Base-by-base conservation (phyloP, 2,888 invertebrate genomes). In the Tupiocoris notatus region DNA sequence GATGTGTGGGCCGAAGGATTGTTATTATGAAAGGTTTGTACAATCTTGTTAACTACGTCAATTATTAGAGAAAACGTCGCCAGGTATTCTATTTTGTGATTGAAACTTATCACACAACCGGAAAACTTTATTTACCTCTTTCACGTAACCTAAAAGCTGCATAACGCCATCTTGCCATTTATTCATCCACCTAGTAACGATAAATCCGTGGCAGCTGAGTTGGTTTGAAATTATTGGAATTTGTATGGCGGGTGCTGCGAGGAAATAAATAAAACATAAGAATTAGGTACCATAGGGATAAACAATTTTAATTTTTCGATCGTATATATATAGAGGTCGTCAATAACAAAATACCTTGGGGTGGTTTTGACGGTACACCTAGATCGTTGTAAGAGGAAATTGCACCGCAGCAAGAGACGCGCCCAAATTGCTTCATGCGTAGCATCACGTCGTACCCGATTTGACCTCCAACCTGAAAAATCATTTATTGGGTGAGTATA, bases 401-500 rank as follows among this genome's bases (percentile, higher is more conserved):
- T 1, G 88, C 86, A 17, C 91, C 91, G 81, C 90, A 91, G 1
- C 89, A 86, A 0, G 90, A 85, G 16, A 91, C 84, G 77, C 90
- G 84, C 0, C 91, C 91, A 79, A 83, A 86, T 22, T 79, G 78
- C 77, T 88, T 90, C 90, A 91, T 91, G 80, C 88, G 87, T 21
- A 86, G 84, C 1, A 90, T 83, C 1, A 91, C 86, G 0, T 82
- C 84, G 77, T 86, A 86, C 61, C 89, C 88, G 6, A 90, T 85
- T 79, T 88, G 88, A 0, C 91, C 91, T 2, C 91, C 91, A 21
- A 91, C 91, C 91, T 91, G 78, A 18, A 64, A 64, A 62, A n/a
- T n/a, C n/a, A n/a, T n/a, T n/a, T n/a, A n/a, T n/a, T n/a, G n/a
- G n/a, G n/a, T n/a, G n/a, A n/a, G n/a, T n/a, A n/a, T n/a, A n/a